Evolutionary conservation across 2,888 invertebrate species (phyloP), one percentile per base, ranked within the genome.

Genomic region (Myathropa florea): DNA sequence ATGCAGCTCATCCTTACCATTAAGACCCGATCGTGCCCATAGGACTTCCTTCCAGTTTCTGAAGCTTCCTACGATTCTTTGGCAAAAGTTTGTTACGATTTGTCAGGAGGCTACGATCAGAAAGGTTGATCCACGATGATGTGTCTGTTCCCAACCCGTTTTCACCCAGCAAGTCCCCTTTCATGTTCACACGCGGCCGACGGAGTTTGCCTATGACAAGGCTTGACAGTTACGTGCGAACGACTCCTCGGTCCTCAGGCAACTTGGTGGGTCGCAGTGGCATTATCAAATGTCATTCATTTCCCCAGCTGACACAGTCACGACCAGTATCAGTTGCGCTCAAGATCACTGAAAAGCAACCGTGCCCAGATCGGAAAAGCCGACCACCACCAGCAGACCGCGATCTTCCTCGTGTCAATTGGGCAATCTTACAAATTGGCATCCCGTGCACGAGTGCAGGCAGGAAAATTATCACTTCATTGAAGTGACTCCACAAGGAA

Each of bases 381-480:
- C 83, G 84, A 59, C 24, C 78, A 73, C 83, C 73, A 78, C 83
- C 77, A 77, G 63, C 18, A 12, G 12, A 57, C 57, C 23, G 68
- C 75, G 83, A 83, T 88, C 70, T 72, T 82, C 72, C 70, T 80
- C 71, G 89, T 90, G 90, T 90, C 90, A 90, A 90, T 91, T 90
- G 90, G 90, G 90, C 90, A 90, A 91, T 90, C 90, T 89, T 89
- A 90, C 89, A 89, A 89, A 90, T 90, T 89, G 89, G 89, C 89
- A 81, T 89, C 88, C 88, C 88, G 88, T 89, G 90, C 88, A 89
- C 88, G 88, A 57, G 88, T 65, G 71, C 33, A 67, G 82, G 65
- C 39, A 89, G 78, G 84, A 89, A 91, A 91, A 91, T 91, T 91
- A 91, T 91, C 91, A 91, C 91, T 91, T 90, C 91, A 91, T 91